phyloP scores from a whole-genome alignment of 2,888 invertebrate species.

The Zonitis immaculata region DNA sequence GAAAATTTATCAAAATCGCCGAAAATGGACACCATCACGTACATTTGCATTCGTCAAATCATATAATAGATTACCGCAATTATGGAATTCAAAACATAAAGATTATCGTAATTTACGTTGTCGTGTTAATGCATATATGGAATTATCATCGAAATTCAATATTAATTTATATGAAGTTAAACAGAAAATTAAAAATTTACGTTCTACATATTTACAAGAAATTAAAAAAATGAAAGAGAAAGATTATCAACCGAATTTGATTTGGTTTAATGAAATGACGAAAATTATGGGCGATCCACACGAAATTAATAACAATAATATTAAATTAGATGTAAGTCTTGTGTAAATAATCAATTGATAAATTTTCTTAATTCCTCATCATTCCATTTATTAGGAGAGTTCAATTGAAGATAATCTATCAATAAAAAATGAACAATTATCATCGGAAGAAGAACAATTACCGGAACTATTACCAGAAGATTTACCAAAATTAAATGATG shows the following conservation, averaged over 20 bases:
- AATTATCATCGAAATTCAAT: background rate
- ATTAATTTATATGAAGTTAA: background rate
- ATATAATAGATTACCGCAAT: background rate
- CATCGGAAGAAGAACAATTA: background rate
- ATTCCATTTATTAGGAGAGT: no score
- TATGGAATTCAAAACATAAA: background rate
- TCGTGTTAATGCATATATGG: background rate
- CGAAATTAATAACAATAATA: no score
- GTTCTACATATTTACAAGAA: slow-evolving; percentile 1
- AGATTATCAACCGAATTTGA: background rate
- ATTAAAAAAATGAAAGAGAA: background rate
- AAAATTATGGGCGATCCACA: background rate
- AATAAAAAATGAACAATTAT: background rate
- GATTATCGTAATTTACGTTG: background rate
- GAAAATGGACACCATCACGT: background rate
- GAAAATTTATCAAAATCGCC: background rate
- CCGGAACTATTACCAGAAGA: background rate
- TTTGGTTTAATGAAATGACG: background rate
- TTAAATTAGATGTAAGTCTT: background rate
- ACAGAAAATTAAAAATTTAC: slow-evolving; percentile 1
- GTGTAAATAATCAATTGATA: no score
- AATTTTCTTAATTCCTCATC: no score
- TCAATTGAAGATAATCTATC: background rate
- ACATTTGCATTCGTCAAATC: slow-evolving; percentile 1
- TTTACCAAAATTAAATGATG: no score